Percentiles rank a stretch among this genome's conserved stretches.
These are phyloP conservation scores for Eupithecia subfuscata DNA, from an alignment of 2,888 invertebrate genomes.

Conservation along the genomic window DNA sequence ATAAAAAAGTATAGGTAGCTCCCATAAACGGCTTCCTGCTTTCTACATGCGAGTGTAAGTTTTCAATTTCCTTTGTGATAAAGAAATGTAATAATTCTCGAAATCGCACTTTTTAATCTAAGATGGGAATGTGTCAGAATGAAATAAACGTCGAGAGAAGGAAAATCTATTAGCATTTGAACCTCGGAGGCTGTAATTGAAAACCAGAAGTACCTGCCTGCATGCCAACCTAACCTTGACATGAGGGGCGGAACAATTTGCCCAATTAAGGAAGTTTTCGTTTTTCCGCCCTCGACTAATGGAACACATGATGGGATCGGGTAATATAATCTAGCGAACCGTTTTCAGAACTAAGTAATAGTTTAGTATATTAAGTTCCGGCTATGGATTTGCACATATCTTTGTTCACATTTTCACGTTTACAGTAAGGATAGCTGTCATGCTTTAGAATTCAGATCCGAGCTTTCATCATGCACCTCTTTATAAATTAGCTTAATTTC, in stretches of 20 bases:
- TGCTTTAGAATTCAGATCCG: too few species aligned
- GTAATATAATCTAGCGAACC: constrained; percentile 13
- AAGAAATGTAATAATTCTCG: background rate
- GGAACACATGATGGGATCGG: constrained; percentile 18
- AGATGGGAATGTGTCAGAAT: background rate
- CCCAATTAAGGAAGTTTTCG: constrained; percentile 30
- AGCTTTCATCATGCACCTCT: too few species aligned
- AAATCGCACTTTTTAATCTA: background rate
- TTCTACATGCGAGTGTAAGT: background rate
- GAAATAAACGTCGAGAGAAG: constrained; percentile 29
- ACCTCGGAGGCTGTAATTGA: constrained; percentile 33
- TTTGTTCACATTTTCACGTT: background rate
- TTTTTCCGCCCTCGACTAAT: constrained; percentile 25
- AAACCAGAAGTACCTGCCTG: constrained; percentile 26
- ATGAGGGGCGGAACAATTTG: constrained; percentile 23
- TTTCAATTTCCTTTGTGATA: background rate
- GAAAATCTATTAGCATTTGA: constrained; percentile 20
- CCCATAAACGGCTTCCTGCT: background rate
- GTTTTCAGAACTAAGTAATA: constrained; percentile 5
- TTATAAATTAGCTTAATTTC: too few species aligned
- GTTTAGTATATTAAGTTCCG: background rate
- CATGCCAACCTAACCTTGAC: constrained; percentile 7
- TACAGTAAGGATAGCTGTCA: too few species aligned
- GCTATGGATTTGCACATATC: background rate
- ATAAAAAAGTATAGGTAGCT: background rate